A percentile compares a stretch with the other conserved stretches of the same genome.
Conservation (phyloP, 2,113 vertebrate genomes). For the Eleginops maclovinus region DNA sequence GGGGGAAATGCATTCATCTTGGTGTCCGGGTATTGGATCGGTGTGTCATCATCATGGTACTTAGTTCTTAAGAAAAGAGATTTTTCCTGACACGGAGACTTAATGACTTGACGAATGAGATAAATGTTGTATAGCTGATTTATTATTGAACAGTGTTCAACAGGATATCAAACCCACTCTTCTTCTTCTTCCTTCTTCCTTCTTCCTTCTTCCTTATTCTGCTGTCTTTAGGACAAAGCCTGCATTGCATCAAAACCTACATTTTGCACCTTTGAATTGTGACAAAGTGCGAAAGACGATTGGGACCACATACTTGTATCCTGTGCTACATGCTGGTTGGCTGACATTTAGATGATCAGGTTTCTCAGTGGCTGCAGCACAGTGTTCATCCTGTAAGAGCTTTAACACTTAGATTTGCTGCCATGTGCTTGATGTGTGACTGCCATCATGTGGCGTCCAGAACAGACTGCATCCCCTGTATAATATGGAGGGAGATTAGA, state of each 20-base stretch:
- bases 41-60: conserved; percentile 32
- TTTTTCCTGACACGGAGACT: conserved; percentile 13
- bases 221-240: not conserved
- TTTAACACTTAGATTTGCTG: not conserved
- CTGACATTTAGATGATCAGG: conserved; percentile 36
- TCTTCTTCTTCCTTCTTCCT: too few relatives aligned
- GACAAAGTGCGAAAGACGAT: conserved; percentile 1
- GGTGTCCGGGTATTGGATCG: conserved; percentile 26
- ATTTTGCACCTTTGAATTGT: not conserved
- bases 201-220: too few relatives aligned
- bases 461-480: not conserved
- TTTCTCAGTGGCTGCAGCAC: conserved; percentile 19
- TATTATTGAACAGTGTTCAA: conserved; percentile 44
- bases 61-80: conserved; percentile 5
- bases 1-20: not conserved
- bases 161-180: too few relatives aligned
- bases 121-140: conserved; percentile 30
- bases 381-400: not conserved
- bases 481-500: not conserved
- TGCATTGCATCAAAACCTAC: conserved; percentile 1
- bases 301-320: not conserved
- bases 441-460: conserved; percentile 69
- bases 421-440: conserved; percentile 20
- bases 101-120: conserved; percentile 29
- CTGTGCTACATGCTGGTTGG: not conserved